These are phyloP conservation scores for Coregonus clupeaformis DNA, from an alignment of 2,113 vertebrate species.

Conservation along the genomic window DNA sequence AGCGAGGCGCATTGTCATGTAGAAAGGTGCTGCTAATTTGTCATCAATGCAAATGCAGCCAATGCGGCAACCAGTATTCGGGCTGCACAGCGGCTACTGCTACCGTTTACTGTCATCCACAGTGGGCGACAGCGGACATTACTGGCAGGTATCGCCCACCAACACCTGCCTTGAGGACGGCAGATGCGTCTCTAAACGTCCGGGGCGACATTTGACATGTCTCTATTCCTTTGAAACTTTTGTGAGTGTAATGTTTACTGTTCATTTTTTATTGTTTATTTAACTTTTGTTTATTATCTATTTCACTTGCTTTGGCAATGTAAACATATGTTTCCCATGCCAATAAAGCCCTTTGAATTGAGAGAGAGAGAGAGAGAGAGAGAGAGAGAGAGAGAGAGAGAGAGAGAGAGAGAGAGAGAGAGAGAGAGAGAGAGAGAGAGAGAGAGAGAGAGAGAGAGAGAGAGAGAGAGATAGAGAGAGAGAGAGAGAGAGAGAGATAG, in stretches of 20 bases:
- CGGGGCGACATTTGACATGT: background rate
- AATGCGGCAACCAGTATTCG: conserved; percentile 2
- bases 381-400: background rate
- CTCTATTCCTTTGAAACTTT: no score
- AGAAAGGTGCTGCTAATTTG: conserved; percentile 32
- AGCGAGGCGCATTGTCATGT: conserved; percentile 25
- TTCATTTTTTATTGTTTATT: no score
- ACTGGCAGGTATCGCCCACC: conserved; percentile 19
- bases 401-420: conserved; percentile 6
- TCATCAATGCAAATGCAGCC: conserved; percentile 30
- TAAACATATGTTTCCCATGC: no score
- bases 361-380: background rate
- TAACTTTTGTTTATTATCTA: no score
- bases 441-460: background rate
- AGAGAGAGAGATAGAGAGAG: background rate
- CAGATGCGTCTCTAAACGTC: conserved; percentile 39
- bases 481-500: conserved; percentile 5
- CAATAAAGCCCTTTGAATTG: no score
- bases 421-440: background rate
- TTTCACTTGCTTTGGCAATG: no score
- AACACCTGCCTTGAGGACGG: conserved; percentile 34
- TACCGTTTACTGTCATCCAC: background rate
- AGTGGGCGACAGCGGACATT: conserved; percentile 23
- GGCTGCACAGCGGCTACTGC: background rate
- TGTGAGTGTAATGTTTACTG: no score